Base-by-base conservation (phyloP, 2,888 invertebrate genomes). In the Ptilodon capucinus region DNA sequence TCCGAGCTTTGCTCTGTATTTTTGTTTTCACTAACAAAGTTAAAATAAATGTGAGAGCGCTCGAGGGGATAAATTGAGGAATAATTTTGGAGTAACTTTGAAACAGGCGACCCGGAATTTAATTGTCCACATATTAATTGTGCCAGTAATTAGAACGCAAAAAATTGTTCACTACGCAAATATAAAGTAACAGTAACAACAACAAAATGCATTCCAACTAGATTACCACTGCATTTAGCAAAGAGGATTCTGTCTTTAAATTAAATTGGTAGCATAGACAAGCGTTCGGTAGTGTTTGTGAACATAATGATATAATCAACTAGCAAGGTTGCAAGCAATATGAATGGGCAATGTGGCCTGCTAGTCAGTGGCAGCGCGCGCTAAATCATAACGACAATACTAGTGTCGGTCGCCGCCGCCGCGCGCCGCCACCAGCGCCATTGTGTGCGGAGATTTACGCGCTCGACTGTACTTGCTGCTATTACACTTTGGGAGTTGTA, bases 301-400 rank as follows among this genome's bases (percentile, higher is more conserved):
- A 21, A 4, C 21, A 21, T 21, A 23, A 28, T 28, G 11, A 28
- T n/a, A 28, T n/a, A n/a, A 28, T 28, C 4, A 28, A 28, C 11
- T 8, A 11, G 28, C 28, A 3, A 28, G n/a, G 28, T n/a, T n/a
- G n/a, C 28, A 28, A 28, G 11, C 28, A n/a, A n/a, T 5, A 32
- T 32, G 32, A 32, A 32, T 32, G 14, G 32, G 14, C 14, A 32
- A 32, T 32, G 32, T 32, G 6, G 21, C 21, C 41, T 34, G 36
- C 6, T 55, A 61, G 71, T 71, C 71, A 56, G 21, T 44, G 46
- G 42, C 71, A 71, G 71, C 43, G 45, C 40, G 41, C 57, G 51
- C 49, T 71, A 71, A 71, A 71, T 71, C 71, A 61, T 41, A 13
- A 6, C 42, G 42, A 71, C 68, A 71, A 71, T 55, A 39, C 39